These are phyloP conservation scores for Ormyrus pomaceus DNA, from an alignment of 2,888 invertebrate species.

Conservation along the genomic window DNA sequence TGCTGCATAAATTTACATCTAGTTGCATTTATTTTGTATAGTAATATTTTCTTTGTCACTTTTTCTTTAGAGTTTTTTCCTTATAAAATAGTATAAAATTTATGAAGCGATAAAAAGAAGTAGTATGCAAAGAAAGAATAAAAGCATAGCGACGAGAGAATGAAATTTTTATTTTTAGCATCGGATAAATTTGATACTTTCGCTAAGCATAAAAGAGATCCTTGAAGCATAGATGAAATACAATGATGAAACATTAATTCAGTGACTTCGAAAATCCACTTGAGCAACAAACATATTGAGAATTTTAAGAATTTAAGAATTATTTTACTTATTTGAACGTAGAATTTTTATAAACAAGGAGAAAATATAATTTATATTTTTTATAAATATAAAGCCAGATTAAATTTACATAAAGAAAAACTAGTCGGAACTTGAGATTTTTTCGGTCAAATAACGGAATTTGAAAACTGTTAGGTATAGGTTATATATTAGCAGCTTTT, in stretches of 20 bases:
- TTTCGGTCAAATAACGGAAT: no score
- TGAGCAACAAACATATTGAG: no score
- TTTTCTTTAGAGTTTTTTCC: neutral
- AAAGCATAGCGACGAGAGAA: neutral
- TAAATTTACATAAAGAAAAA: no score
- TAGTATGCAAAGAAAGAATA: neutral
- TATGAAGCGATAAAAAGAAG: constrained; percentile 10
- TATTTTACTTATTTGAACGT: no score
- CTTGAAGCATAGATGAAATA: constrained; percentile 1
- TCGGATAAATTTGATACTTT: constrained; percentile 32
- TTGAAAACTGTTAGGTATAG: no score
- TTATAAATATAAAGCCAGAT: no score
- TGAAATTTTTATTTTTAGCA: constrained; percentile 16
- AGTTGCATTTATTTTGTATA: neutral
- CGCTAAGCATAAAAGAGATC: constrained; percentile 16
- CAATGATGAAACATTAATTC: constrained; percentile 13
- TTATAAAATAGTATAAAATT: constrained; percentile 9
- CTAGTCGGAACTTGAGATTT: no score
- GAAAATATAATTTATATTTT: no score
- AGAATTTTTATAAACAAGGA: no score
- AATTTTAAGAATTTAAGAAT: no score
- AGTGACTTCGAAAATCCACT: constrained; percentile 4
- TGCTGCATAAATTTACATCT: constrained; percentile 34
- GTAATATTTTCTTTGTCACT: constrained; percentile 19
- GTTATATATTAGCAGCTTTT: no score